Evolutionary conservation across 2,888 invertebrate genomes (phyloP), one percentile per base, ranked within the genome.

Genomic region (Mythimna albipuncta): DNA sequence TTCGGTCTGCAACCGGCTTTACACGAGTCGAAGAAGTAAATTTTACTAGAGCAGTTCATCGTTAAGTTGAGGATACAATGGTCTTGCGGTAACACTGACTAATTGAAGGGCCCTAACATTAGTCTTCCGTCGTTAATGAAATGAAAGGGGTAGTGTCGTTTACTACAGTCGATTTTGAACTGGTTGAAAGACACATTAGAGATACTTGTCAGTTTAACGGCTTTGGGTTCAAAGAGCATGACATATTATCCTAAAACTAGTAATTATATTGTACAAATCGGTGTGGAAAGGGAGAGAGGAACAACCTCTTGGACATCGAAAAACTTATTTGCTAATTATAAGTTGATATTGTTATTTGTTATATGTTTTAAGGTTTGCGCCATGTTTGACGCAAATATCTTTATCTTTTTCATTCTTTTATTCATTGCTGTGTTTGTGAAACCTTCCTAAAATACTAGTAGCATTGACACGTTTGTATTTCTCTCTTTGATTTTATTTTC

Each of bases 101-200:
- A 86, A 86, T 84, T 77, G 86, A 68, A 26, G 59, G 74, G 47
- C 50, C 77, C 38, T 58, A 78, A 75, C 86, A 84, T 86, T 74
- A 84, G 66, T 86, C 69, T 75, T 50, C 64, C n/a, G 67, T 75
- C 63, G 65, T 72, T 79, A 84, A 81, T 84, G 69, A 81, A 81
- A 84, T 78, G 86, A 84, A 71, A 86, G 86, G 86, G 86, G 75
- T 68, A 65, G 71, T 83, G 69, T 69, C 67, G 58, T 80, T 79
- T 65, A 72, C 69, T 78, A 58, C 70, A 50, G 69, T 69, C 35
- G 19, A 83, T 83, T 80, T 76, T 69, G 58, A 72, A 73, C 44
- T 59, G 55, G 79, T 66, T 50, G n/a, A 59, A 64, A 66, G 38
- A 52, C 50, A 58, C 61, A 47, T 58, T 35, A 21, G 58, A 50